These are phyloP conservation scores for Machaerirhynchus nigripectus DNA, from an alignment of 2,113 vertebrate species.

Conservation along the genomic window DNA sequence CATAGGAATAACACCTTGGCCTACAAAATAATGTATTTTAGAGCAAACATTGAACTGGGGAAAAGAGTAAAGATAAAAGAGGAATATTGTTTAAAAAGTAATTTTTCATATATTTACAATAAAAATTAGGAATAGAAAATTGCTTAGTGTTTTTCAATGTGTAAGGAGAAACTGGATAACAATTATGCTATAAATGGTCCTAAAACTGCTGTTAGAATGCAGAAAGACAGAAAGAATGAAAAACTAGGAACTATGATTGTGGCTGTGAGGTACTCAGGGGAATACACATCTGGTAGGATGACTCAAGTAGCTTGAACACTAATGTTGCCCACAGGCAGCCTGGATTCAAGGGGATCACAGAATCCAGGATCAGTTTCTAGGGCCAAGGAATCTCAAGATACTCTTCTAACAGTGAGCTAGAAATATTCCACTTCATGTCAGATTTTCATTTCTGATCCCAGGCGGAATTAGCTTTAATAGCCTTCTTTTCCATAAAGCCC, in stretches of 20 bases:
- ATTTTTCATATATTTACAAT: neutral
- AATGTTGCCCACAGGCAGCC: neutral
- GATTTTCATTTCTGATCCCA: neutral
- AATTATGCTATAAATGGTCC: neutral
- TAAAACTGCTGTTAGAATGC: neutral
- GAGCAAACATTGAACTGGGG: neutral
- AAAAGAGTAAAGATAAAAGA: neutral
- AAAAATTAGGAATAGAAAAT: neutral
- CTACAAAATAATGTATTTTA: neutral
- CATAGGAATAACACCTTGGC: neutral
- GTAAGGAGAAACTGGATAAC: neutral
- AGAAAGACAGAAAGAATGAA: neutral
- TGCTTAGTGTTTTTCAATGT: neutral
- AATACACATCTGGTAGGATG: neutral
- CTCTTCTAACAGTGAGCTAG: neutral
- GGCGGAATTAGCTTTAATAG: neutral
- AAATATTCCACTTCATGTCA: neutral
- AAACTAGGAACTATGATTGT: neutral
- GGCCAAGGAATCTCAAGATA: neutral
- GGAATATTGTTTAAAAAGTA: neutral
- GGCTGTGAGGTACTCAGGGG: neutral
- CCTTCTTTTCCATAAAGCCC: neutral
- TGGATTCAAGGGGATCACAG: neutral
- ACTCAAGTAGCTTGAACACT: neutral
- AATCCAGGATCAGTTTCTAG: neutral